Base-by-base conservation (phyloP, 2,113 vertebrate genomes). In the Microcebus tavaratra region DNA sequence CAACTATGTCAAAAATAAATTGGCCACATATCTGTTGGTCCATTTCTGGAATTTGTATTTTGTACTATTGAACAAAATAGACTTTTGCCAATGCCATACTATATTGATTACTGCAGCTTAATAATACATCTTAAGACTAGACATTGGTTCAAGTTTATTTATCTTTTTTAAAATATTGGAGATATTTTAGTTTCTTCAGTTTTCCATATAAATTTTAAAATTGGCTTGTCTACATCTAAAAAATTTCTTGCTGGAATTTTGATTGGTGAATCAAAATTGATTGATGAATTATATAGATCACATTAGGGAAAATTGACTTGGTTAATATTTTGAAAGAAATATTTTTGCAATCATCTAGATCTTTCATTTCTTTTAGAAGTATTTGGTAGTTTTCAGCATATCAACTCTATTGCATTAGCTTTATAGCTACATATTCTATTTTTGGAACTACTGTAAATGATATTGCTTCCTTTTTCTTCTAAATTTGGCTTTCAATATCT, bases 291-390 rank as follows among this genome's bases (percentile, higher is more conserved):
- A 8, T 88, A 48, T 45, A 68, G 15, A 75, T 83, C 17, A 67
- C 13, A 82, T 88, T 92, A 67, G 18, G 12, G 4, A 6, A 75
- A 92, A 59, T 23, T 87, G n/a, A 14, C 21, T 55, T 50, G 57
- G 55, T 73, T 87, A 55, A 76, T 88, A 88, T 59, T 39, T 88
- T 29, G 27, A 85, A 36, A 85, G 20, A 73, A 95, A 48, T 95
- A 21, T 67, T 59, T 59, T 8, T 76, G 21, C 11, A 83, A 59
- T 88, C 10, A 68, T 31, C 57, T 76, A 59, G 17, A 55, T 65
- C 9, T 50, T 81, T 95, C 55, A 92, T 67, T 88, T 63, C 4
- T 72, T 57, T 75, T 29, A 42, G 70, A 36, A 59, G 17, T 36
- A 12, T 91, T 72, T 87, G n/a, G 0, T 31, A 45, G 8, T 67